Percentiles rank a stretch among this genome's conserved stretches.
Evolutionary conservation across 2,113 vertebrate genomes (phyloP).

Genomic region (Ciconia stormi): DNA sequence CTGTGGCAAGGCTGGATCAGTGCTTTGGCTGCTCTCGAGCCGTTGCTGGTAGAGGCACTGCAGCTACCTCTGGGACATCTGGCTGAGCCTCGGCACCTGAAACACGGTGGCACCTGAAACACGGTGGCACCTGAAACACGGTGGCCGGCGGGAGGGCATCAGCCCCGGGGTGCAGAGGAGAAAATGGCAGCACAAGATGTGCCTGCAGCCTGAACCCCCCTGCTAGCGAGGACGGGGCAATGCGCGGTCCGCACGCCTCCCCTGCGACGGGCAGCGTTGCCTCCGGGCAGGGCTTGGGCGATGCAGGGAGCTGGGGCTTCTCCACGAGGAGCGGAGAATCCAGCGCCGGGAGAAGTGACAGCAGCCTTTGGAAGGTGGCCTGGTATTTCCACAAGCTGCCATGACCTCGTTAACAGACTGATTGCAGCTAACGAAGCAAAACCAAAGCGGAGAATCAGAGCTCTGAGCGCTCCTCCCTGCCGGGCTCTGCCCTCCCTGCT

Average conservation of each 20-base stretch:
- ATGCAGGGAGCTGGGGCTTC: background rate
- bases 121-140: rapidly evolving
- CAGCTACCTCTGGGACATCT: background rate
- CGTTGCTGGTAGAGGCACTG: background rate
- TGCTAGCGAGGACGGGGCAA: background rate
- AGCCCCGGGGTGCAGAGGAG: rapidly evolving
- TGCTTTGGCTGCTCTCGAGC: background rate
- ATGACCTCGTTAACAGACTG: background rate
- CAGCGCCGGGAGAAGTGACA: rapidly evolving
- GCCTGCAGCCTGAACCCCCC: background rate
- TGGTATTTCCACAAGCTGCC: background rate
- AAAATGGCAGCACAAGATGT: rapidly evolving
- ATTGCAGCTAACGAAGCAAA: background rate
- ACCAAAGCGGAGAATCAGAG: background rate
- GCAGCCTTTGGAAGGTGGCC: background rate
- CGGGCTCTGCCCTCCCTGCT: background rate
- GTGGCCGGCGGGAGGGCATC: rapidly evolving
- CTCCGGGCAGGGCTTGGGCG: background rate
- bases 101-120: rapidly evolving
- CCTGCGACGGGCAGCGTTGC: background rate
- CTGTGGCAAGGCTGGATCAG: background rate
- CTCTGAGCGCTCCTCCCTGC: background rate
- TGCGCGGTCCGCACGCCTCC: rapidly evolving
- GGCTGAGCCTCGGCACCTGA: background rate
- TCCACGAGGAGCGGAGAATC: rapidly evolving